phyloP scores from a whole-genome alignment of 2,888 invertebrate genomes.

The Podotricha telesiphe region DNA sequence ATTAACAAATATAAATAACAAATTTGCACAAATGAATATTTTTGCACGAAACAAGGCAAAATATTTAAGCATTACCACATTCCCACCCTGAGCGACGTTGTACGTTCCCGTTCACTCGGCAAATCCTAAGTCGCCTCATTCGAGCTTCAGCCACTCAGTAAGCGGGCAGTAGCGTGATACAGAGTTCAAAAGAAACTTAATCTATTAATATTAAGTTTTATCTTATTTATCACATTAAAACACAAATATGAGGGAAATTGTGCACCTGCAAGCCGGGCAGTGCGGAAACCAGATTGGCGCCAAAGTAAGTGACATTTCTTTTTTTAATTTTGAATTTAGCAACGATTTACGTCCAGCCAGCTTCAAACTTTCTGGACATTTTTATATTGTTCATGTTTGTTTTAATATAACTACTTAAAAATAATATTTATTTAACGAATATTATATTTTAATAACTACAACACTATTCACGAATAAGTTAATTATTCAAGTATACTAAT shows the following conservation, averaged over 20 bases:
- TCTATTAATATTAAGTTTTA: conserved; percentile 43
- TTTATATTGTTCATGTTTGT: background rate
- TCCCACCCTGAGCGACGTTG: conserved; percentile 64
- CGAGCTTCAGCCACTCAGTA: conserved; percentile 56
- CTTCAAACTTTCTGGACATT: conserved; percentile 15
- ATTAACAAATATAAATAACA: no score
- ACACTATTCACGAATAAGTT: background rate
- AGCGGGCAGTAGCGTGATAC: conserved; percentile 55
- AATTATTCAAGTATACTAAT: background rate
- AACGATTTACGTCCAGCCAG: conserved; percentile 37
- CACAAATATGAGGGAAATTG: conserved; percentile 90
- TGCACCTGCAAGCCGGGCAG: conserved; percentile 92
- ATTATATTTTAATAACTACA: conserved; percentile 3
- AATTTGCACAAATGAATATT: conserved; percentile 13
- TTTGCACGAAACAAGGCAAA: conserved; percentile 51
- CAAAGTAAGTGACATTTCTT: conserved; percentile 66
- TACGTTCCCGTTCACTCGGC: conserved; percentile 54
- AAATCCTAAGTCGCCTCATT: conserved; percentile 64
- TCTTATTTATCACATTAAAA: conserved; percentile 50
- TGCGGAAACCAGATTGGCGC: conserved; percentile 93
- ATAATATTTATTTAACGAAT: background rate
- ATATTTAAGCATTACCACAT: conserved; percentile 52
- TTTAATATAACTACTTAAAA: background rate
- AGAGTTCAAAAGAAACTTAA: conserved; percentile 39
- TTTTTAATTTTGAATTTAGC: conserved; percentile 46